phyloP scores from a whole-genome alignment of 2,797 vertebrate species.

The Streptopelia turtur region DNA sequence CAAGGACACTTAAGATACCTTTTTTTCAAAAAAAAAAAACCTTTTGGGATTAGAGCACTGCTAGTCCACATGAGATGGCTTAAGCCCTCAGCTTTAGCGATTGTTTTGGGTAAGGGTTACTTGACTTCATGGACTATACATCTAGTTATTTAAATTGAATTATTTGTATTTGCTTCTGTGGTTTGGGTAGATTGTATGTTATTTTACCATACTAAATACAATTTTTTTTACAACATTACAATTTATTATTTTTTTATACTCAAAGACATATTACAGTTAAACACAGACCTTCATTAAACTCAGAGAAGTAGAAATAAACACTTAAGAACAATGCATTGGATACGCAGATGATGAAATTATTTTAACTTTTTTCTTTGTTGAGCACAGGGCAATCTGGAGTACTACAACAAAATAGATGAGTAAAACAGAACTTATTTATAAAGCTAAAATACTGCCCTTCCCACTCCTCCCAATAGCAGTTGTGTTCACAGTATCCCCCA shows the following conservation, averaged over 20 bases:
- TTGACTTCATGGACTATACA: background rate
- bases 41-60: background rate
- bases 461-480: background rate
- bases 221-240: background rate
- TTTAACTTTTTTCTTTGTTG: background rate
- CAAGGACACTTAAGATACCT: background rate
- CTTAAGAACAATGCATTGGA: background rate
- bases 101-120: background rate
- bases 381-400: background rate
- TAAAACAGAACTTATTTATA: background rate
- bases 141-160: background rate
- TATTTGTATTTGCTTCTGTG: background rate
- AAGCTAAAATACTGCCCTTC: background rate
- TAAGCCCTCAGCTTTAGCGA: background rate
- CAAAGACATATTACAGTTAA: background rate
- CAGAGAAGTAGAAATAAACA: background rate
- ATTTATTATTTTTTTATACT: background rate
- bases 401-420: background rate
- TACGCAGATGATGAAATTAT: background rate
- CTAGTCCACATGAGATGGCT: background rate
- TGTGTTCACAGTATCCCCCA: background rate
- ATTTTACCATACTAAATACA: background rate
- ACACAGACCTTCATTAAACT: background rate
- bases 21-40: no score
- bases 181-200: background rate